Base-by-base conservation (phyloP, 2,888 invertebrate genomes). In the Deilephila elpenor region DNA sequence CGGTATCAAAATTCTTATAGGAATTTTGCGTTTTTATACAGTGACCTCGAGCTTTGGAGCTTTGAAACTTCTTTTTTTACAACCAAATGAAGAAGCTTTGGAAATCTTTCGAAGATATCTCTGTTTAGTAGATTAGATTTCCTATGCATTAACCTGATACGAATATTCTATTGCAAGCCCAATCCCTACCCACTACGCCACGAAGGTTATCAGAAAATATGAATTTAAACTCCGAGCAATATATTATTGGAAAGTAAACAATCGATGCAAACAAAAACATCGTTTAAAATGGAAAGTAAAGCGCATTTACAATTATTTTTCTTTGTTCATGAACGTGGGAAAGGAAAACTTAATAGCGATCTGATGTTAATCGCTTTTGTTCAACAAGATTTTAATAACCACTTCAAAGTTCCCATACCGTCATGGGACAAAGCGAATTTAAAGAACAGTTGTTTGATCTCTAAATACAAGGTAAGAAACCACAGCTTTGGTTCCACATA, bases 261-360 rank as follows among this genome's bases (percentile, higher is more conserved):
- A 25, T 67, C 37, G 29, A 5, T 20, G 19, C 59, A 73, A 75
- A 74, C 71, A 74, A 62, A 60, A 71, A 62, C 72, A 61, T n/a
- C 61, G 34, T 67, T 73, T 60, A 78, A 75, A 76, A 74, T 74
- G 76, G 79, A 80, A 82, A 80, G 78, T 77, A 74, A 73, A 76
- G 74, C 74, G 59, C 17, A 71, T 67, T 73, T 67, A 70, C 75
- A 72, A 60, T 56, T 59, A 74, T 61, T 71, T 71, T 34, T 60
- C 77, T 74, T 78, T 80, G 78, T 82, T 75, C 73, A 71, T n/a
- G 34, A 73, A 59, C 74, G 77, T 79, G 81, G 74, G 80, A 82
- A 74, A 37, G 71, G 79, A 79, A 79, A 78, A 73, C 67, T 73
- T 75, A 56, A 59, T 61, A 62, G 37, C 37, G 64, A 25, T 67